Evolutionary conservation across 2,797 vertebrate species (phyloP).

Genomic region (Ptychobarbus kaznakovi): DNA sequence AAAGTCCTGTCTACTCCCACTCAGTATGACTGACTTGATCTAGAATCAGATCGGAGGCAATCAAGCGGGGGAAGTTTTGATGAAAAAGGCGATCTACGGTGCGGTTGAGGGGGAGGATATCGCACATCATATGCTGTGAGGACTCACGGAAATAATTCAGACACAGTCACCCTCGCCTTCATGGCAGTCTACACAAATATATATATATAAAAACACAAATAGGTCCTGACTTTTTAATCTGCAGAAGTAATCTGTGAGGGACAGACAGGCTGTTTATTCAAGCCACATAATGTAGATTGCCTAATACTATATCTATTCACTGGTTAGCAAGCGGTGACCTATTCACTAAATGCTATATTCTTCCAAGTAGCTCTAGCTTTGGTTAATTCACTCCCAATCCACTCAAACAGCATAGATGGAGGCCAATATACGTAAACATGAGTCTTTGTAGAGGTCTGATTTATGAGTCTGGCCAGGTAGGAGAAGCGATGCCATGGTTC

Average conservation of each 20-base stretch:
- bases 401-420: not conserved
- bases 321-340: not conserved
- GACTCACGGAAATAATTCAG: conserved; percentile 30
- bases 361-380: not conserved
- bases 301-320: conserved; percentile 21
- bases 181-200: not conserved
- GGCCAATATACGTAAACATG: not conserved
- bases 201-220: conserved; percentile 29
- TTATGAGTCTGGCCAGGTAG: conserved; percentile 47
- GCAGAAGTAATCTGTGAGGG: conserved; percentile 9
- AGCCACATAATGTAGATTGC: not conserved
- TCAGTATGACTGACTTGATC: conserved; percentile 57
- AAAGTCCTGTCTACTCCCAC: conserved; percentile 40
- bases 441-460: conserved; percentile 24
- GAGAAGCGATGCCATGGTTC: not conserved
- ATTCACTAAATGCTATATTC: not conserved
- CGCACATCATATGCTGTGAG: conserved; percentile 40
- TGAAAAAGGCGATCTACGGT: conserved; percentile 51
- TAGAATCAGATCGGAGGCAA: conserved; percentile 57
- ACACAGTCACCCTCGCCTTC: conserved; percentile 8
- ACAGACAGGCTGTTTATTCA: conserved; percentile 38
- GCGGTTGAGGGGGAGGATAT: conserved; percentile 36
- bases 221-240: conserved; percentile 21
- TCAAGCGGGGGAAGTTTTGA: conserved; percentile 55
- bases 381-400: not conserved